Conservation (phyloP, 2,797 vertebrate species). For the Myiotriccus ornatus region DNA sequence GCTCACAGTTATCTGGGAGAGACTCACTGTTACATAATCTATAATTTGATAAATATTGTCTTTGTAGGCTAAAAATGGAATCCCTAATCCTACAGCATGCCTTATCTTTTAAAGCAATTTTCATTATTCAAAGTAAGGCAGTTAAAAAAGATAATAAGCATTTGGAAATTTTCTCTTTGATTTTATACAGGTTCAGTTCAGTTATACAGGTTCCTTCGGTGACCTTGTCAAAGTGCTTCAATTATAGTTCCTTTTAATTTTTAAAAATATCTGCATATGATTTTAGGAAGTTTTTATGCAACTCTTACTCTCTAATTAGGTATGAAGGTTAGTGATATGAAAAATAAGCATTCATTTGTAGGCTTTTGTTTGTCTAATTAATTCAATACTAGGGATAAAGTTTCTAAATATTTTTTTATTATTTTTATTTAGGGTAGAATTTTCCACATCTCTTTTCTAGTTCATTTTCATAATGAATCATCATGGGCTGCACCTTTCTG, state of each 20-base stretch:
- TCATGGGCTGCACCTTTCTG: background rate
- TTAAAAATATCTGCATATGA: background rate
- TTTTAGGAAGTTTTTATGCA: background rate
- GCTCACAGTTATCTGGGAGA: background rate
- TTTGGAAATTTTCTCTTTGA: background rate
- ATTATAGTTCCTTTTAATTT: background rate
- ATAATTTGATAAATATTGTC: background rate
- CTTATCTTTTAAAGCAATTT: background rate
- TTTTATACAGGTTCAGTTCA: background rate
- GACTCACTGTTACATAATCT: background rate
- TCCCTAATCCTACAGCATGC: background rate
- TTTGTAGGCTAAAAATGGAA: background rate
- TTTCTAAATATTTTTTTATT: background rate
- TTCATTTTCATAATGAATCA: background rate
- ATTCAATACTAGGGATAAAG: background rate
- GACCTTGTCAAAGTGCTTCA: background rate
- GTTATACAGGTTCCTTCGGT: background rate
- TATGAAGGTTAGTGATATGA: fast-evolving
- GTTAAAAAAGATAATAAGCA: background rate
- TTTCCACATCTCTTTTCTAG: background rate
- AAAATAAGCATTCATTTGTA: background rate
- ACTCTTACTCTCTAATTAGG: background rate
- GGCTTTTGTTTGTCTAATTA: background rate
- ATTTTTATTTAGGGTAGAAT: background rate
- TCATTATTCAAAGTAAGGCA: background rate